Conservation (phyloP, 2,797 vertebrate genomes). For the Danio choprae region DNA sequence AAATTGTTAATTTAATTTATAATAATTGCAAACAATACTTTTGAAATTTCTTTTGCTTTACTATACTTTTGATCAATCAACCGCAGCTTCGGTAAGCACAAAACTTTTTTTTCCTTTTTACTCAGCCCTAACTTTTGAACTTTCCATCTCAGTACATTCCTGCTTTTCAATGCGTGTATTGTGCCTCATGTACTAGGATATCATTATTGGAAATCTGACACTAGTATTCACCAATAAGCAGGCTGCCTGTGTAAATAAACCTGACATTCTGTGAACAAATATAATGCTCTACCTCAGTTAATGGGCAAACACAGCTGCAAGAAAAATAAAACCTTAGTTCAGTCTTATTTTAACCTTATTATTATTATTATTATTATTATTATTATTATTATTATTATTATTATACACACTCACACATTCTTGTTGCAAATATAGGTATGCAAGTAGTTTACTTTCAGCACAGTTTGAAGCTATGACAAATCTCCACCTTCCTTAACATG, state of each 20-base stretch:
- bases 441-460: background rate
- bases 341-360: background rate
- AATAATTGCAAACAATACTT: no score
- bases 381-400: no score
- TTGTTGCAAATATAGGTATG: background rate
- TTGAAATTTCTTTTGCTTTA: background rate
- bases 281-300: background rate
- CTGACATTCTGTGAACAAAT: background rate
- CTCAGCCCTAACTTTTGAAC: background rate
- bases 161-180: background rate
- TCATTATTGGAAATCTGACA: constrained; percentile 9
- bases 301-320: constrained; percentile 17
- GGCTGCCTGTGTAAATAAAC: background rate
- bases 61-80: background rate
- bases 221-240: background rate
- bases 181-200: background rate
- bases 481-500: constrained; percentile 16
- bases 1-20: no score
- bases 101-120: background rate
- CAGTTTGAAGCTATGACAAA: background rate
- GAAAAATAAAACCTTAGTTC: background rate
- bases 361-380: no score
- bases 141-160: background rate
- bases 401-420: background rate
- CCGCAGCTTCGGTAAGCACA: background rate